A percentile compares a stretch with the other conserved stretches of the same genome.
These are phyloP conservation scores for Proales similis DNA, from an alignment of 1,140 invertebrate genomes.

Conservation along the genomic window DNA sequence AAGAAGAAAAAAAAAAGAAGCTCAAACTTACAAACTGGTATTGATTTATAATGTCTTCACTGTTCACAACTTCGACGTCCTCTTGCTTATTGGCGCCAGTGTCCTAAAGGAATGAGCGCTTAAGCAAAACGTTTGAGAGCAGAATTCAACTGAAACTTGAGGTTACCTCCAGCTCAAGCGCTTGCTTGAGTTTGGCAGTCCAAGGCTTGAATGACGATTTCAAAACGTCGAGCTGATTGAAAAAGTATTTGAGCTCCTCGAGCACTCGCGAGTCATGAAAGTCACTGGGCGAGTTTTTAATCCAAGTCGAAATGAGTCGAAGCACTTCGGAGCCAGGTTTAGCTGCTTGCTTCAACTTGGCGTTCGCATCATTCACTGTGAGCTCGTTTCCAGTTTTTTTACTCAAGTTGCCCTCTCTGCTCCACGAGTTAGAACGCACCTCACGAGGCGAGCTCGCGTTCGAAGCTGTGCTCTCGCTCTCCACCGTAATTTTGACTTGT, in stretches of 20 bases:
- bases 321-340: slow-evolving; percentile 28
- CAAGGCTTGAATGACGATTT: slow-evolving; percentile 29
- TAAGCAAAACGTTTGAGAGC: no score
- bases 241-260: slow-evolving; percentile 27
- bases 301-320: slow-evolving; percentile 16
- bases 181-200: slow-evolving; percentile 26
- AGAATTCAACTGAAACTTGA: background rate
- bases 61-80: slow-evolving; percentile 20
- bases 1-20: slow-evolving; percentile 1
- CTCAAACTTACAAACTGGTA: slow-evolving; percentile 41
- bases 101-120: slow-evolving; percentile 8
- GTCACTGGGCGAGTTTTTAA: slow-evolving; percentile 35
- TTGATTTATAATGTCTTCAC: slow-evolving; percentile 39
- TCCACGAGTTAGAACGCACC: no score
- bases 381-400: no score
- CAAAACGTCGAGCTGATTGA: slow-evolving; percentile 24
- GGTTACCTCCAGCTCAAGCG: slow-evolving; percentile 5
- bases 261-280: slow-evolving; percentile 28
- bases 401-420: no score
- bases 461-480: no score
- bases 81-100: slow-evolving; percentile 1
- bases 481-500: no score
- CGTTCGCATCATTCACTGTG: no score
- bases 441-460: no score
- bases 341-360: background rate